phyloP scores from a whole-genome alignment of 2,113 vertebrate genomes.

The Phalacrocorax carbo region DNA sequence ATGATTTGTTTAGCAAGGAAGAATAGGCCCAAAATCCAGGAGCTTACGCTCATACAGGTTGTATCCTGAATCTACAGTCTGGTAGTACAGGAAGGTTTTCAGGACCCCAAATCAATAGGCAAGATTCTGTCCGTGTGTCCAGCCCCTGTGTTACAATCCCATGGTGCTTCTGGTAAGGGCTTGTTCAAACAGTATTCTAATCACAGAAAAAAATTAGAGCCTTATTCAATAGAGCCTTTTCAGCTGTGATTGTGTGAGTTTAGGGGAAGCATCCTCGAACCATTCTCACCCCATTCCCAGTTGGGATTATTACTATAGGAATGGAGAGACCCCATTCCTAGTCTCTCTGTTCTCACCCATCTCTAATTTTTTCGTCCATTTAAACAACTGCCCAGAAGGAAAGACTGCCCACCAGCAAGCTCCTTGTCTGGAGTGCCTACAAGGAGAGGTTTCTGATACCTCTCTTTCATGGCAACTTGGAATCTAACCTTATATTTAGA shows the following conservation, averaged over 20 bases:
- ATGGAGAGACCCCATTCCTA: too few species aligned
- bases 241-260: not conserved
- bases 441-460: not conserved
- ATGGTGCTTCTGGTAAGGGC: not conserved
- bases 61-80: not conserved
- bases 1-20: not conserved
- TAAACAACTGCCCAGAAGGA: not conserved
- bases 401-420: not conserved
- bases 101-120: not conserved
- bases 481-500: not conserved
- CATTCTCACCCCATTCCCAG: not conserved
- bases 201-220: fast-evolving
- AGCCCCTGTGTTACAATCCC: not conserved
- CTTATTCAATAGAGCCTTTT: not conserved
- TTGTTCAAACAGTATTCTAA: not conserved
- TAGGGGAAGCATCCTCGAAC: fast-evolving
- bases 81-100: not conserved
- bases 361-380: not conserved
- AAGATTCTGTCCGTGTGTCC: not conserved
- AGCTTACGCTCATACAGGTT: not conserved
- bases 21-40: not conserved
- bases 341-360: not conserved
- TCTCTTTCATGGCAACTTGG: not conserved
- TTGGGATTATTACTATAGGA: not conserved
- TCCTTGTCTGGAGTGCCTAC: not conserved